Conservation (phyloP, 2,888 invertebrate genomes). For the Myopa tessellatipennis region DNA sequence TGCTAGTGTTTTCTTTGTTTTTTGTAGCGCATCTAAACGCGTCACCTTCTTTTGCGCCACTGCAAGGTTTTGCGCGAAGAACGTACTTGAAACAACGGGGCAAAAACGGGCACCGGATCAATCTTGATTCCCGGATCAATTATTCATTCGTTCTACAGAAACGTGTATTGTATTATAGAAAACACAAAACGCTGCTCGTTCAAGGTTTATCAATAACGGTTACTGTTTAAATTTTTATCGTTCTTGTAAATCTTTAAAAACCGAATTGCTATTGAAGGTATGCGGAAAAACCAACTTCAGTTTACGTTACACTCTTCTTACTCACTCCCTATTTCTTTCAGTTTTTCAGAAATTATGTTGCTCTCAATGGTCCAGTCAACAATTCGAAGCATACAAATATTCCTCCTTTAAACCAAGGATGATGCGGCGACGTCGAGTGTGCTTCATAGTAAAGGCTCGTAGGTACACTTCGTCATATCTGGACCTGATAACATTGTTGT, state of each 20-base stretch:
- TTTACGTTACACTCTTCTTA: neutral
- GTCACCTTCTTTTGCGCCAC: slow-evolving; percentile 9
- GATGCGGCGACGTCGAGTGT: slow-evolving; percentile 9
- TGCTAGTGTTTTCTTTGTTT: neutral
- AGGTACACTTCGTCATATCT: neutral
- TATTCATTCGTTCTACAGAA: too few species aligned
- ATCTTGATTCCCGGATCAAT: too few species aligned
- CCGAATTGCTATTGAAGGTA: too few species aligned
- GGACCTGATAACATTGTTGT: slow-evolving; percentile 24
- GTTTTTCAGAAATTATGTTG: slow-evolving; percentile 19
- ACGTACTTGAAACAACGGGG: neutral
- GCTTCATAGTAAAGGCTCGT: neutral
- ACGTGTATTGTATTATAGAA: too few species aligned
- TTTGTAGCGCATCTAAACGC: slow-evolving; percentile 28
- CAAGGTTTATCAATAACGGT: too few species aligned
- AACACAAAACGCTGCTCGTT: too few species aligned
- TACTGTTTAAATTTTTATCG: neutral
- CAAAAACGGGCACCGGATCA: too few species aligned
- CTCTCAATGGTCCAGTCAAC: neutral
- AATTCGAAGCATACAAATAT: slow-evolving; percentile 3
- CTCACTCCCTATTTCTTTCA: neutral
- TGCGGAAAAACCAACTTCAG: too few species aligned
- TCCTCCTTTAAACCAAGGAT: neutral
- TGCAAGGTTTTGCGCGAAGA: slow-evolving; percentile 6
- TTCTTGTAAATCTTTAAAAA: too few species aligned